phyloP scores from a whole-genome alignment of 1,140 invertebrate genomes.

The Zaprionus tsacasi region DNA sequence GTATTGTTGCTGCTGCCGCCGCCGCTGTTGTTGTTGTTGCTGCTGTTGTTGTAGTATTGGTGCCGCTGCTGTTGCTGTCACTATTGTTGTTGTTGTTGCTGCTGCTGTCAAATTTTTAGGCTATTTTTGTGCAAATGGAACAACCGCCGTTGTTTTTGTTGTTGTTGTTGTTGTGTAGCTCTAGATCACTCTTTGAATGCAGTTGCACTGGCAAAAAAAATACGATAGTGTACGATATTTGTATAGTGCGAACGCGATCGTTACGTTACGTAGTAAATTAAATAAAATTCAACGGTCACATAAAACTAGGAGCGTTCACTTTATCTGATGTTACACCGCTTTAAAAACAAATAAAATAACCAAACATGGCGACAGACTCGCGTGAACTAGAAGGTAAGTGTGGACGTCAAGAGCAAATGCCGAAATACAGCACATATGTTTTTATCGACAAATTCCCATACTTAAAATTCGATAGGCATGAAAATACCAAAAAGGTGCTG shows the following conservation, averaged over 20 bases:
- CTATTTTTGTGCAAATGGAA: constrained; percentile 48
- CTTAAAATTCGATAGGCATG: background rate
- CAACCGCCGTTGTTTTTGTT: constrained; percentile 8
- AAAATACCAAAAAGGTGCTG: constrained; percentile 12
- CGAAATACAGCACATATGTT: constrained; percentile 8
- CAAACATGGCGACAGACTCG: constrained; percentile 57
- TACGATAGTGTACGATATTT: background rate
- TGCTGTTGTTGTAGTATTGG: constrained; percentile 17
- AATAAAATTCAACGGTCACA: constrained; percentile 39
- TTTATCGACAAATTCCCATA: background rate
- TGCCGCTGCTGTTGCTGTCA: constrained; percentile 19
- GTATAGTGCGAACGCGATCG: constrained; percentile 17
- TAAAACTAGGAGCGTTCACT: constrained; percentile 27
- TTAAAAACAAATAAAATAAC: constrained; percentile 61
- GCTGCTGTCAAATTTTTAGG: constrained; percentile 33
- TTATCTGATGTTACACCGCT: constrained; percentile 30
- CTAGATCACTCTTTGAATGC: constrained; percentile 25
- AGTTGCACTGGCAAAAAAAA: constrained; percentile 47
- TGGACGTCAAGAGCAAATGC: constrained; percentile 12
- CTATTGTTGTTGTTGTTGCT: constrained; percentile 30
- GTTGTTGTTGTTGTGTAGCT: background rate
- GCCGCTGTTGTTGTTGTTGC: constrained; percentile 34
- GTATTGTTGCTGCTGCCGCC: constrained; percentile 1
- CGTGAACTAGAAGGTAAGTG: constrained; percentile 41
- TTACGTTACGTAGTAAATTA: constrained; percentile 25